Percentiles rank a stretch among this genome's conserved stretches.
These are phyloP conservation scores for Silurus aristotelis DNA, from an alignment of 2,797 vertebrate species.

Conservation along the genomic window DNA sequence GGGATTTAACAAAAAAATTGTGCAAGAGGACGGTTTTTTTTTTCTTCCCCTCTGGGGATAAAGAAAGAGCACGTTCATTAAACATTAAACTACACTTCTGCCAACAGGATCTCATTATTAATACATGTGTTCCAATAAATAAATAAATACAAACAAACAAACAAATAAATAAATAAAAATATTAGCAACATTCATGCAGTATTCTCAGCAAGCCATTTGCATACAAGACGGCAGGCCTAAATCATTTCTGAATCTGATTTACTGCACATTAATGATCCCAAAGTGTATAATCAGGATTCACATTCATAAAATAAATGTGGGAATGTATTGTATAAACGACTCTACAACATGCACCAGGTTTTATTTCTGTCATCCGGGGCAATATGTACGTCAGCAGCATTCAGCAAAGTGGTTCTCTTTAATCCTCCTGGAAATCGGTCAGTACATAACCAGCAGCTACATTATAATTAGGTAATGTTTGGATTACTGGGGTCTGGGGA, in stretches of 20 bases:
- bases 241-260: background rate
- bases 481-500: background rate
- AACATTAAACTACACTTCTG: background rate
- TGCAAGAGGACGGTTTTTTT: background rate
- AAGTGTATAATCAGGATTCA: background rate
- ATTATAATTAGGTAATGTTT: background rate
- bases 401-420: background rate
- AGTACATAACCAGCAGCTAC: background rate
- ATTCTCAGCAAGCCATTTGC: background rate
- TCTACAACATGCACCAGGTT: background rate
- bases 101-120: background rate
- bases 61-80: background rate
- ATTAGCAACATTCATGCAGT: background rate
- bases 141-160: no score
- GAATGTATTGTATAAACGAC: background rate
- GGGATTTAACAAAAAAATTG: background rate
- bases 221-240: background rate
- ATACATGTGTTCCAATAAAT: background rate
- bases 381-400: background rate
- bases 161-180: background rate
- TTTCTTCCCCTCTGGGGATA: background rate
- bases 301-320: background rate
- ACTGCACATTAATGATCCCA: background rate
- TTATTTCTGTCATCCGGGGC: background rate
- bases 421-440: background rate